phyloP scores from a whole-genome alignment of 2,113 vertebrate species.

The Indicator indicator region DNA sequence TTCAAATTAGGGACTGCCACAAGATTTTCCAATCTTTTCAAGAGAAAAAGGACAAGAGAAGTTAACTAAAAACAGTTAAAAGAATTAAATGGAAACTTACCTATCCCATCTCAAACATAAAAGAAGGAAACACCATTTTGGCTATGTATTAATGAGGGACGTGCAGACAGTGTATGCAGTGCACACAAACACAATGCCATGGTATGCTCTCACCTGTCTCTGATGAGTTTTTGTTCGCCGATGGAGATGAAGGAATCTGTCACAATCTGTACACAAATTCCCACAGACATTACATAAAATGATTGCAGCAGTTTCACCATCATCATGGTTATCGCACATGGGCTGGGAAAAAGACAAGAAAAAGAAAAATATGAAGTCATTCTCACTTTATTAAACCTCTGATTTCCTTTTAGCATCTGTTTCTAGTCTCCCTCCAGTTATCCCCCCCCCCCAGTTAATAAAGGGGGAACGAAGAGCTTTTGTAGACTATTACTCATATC shows the following conservation, averaged over 20 bases:
- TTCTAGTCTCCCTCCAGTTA: background rate
- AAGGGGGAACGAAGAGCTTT: background rate
- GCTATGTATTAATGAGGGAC: background rate
- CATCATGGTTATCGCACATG: constrained; percentile 99
- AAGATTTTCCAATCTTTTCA: background rate
- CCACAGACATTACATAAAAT: constrained; percentile 96
- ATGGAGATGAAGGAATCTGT: constrained; percentile 97
- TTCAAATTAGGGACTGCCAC: background rate
- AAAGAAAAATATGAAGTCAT: background rate
- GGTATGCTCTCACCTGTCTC: constrained; percentile 85
- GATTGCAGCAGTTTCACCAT: constrained; percentile 97
- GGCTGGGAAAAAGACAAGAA: constrained; percentile 76
- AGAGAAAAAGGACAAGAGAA: background rate
- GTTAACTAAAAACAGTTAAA: background rate
- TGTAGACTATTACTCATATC: background rate
- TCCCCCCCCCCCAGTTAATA: background rate
- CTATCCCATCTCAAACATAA: background rate
- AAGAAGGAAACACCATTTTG: background rate
- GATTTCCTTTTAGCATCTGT: background rate
- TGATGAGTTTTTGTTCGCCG: constrained; percentile 97
- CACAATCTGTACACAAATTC: constrained; percentile 97
- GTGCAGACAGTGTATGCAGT: background rate
- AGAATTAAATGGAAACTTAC: background rate
- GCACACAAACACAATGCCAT: rapidly evolving
- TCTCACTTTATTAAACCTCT: background rate